Evolutionary conservation across 2,797 vertebrate genomes (phyloP), one percentile per base, ranked within the genome.

Genomic region (Ataeniobius toweri): DNA sequence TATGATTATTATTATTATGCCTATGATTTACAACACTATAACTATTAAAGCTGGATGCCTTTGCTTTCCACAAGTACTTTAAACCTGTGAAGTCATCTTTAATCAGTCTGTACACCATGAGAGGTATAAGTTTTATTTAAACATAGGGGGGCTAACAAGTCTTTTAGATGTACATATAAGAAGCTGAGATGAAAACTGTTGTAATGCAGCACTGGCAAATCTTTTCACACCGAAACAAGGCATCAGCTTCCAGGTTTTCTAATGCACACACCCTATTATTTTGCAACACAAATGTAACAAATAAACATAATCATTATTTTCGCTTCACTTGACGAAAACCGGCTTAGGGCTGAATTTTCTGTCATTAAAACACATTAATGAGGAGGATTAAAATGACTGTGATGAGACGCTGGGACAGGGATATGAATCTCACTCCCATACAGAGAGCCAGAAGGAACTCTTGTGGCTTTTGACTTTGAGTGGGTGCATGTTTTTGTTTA

Each of bases 361-460:
- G 71, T 80, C 85, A 88, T 92, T 92, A 90, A 89, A 90, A 86
- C 89, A 83, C 90, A 91, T 92, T 92, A 92, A 93, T 89, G 86
- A 90, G 79, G 83, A 90, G 83, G 80, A 92, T 91, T 90, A 90
- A 89, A 89, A 92, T 48, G 76, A 78, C 79, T 88, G 77, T 65
- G 82, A 90, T 83, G 73, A 87, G 80, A 82, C 39, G 71, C 75
- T 86, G 85, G 79, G 81, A 84, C 75, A 16, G 79, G 75, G 81
- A 88, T 83, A 85, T 86, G 81, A 89, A 91, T 89, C 85, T 80
- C 88, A 86, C 76, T 80, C 82, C 61, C 78, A 48, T 53, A 36
- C 55, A 31, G 76, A 89, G 81, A 71, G 85, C 86, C 83, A 87
- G 86, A 75, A 86, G 85, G 75, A 88, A 86, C 75, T 85, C 87